These are phyloP conservation scores for Heliconius charithonia DNA, from an alignment of 2,888 invertebrate genomes.

Conservation along the genomic window DNA sequence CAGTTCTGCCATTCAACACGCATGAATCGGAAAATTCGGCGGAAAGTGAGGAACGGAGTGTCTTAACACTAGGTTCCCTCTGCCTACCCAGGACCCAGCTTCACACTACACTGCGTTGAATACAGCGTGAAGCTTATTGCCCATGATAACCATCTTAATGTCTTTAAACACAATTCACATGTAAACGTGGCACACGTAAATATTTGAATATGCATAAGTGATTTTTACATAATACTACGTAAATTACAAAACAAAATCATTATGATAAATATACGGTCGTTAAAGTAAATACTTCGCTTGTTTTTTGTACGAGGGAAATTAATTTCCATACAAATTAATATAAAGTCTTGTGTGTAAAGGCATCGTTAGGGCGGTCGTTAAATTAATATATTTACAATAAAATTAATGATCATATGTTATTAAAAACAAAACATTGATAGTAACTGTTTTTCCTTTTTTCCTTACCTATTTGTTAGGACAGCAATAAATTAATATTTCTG, in stretches of 20 bases:
- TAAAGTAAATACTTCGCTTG: constrained; percentile 22
- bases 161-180: constrained; percentile 4
- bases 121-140: neutral
- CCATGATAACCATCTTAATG: neutral
- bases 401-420: neutral
- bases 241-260: constrained; percentile 30
- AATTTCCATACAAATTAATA: constrained; percentile 10
- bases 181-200: constrained; percentile 28
- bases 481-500: too few relatives aligned
- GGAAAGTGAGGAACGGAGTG: too few relatives aligned
- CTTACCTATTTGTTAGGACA: too few relatives aligned
- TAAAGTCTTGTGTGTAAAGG: neutral
- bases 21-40: too few relatives aligned
- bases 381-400: neutral
- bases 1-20: too few relatives aligned
- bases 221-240: constrained; percentile 28
- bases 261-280: constrained; percentile 35
- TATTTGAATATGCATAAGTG: constrained; percentile 35
- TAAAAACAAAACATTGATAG: too few relatives aligned
- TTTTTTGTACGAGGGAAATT: neutral
- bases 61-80: too few relatives aligned
- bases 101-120: neutral
- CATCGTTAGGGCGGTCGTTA: constrained; percentile 11
- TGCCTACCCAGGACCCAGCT: too few relatives aligned
- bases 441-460: too few relatives aligned